Evolutionary conservation across 2,888 invertebrate species (phyloP).

Genomic region (Noctuana brunneofusca): DNA sequence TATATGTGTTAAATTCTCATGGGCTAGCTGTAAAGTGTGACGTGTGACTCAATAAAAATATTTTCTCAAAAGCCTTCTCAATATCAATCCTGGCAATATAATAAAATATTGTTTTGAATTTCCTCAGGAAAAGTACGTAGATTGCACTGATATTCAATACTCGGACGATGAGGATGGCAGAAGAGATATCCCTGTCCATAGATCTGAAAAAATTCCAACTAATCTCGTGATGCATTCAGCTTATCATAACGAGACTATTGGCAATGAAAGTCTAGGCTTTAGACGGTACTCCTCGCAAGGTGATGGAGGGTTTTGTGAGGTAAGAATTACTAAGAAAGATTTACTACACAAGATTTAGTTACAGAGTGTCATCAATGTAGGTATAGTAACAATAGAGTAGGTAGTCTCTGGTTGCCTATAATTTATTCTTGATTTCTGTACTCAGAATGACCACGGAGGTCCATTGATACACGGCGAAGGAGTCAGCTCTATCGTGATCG

Average conservation of each 20-base stretch:
- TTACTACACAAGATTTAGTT: too few relatives aligned
- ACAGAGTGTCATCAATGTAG: too few relatives aligned
- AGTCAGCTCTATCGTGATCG: constrained; percentile 61
- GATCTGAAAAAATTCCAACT: constrained; percentile 56
- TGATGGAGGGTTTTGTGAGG: constrained; percentile 75
- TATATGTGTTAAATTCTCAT: too few relatives aligned
- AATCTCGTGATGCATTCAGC: constrained; percentile 67
- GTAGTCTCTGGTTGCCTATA: too few relatives aligned
- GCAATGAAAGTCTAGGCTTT: constrained; percentile 19
- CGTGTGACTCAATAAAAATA: too few relatives aligned
- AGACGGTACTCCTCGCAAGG: constrained; percentile 37
- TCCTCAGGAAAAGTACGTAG: constrained; percentile 70
- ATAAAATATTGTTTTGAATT: neutral
- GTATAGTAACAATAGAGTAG: too few relatives aligned
- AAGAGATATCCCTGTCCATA: constrained; percentile 46
- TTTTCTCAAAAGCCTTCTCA: too few relatives aligned
- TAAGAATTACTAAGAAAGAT: too few relatives aligned
- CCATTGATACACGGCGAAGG: constrained; percentile 65
- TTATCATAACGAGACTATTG: constrained; percentile 53
- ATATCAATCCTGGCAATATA: neutral
- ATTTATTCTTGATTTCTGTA: constrained; percentile 19
- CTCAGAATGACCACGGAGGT: constrained; percentile 72
- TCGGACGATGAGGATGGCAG: constrained; percentile 61
- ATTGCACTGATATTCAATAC: constrained; percentile 70
- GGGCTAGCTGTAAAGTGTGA: too few relatives aligned